These are phyloP conservation scores for Dendroctonus valens DNA, from an alignment of 1,140 invertebrate genomes.

Conservation along the genomic window DNA sequence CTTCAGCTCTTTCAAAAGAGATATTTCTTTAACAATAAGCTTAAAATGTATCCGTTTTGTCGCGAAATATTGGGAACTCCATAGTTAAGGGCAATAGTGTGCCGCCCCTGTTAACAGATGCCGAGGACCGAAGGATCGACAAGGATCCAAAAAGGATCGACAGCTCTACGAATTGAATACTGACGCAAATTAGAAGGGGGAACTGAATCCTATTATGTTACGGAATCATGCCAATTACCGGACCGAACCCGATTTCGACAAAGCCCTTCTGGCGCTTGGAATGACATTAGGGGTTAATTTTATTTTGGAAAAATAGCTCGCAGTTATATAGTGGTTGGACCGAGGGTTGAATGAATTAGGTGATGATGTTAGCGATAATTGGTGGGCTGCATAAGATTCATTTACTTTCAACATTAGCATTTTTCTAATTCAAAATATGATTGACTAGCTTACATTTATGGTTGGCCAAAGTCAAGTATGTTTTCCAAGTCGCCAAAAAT, in stretches of 20 bases:
- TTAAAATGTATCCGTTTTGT: too few relatives aligned
- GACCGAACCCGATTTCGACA: constrained; percentile 22
- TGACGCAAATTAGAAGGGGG: constrained; percentile 24
- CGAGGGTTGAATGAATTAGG: constrained; percentile 8
- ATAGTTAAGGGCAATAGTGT: too few relatives aligned
- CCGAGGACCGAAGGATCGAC: constrained; percentile 17
- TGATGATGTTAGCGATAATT: neutral
- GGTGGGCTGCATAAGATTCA: too few relatives aligned
- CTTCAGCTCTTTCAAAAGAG: too few relatives aligned
- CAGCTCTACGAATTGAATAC: constrained; percentile 24
- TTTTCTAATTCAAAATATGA: too few relatives aligned
- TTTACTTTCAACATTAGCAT: too few relatives aligned
- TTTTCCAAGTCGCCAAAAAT: too few relatives aligned
- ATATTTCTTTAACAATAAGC: too few relatives aligned
- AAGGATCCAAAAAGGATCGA: constrained; percentile 17
- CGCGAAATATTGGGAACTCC: too few relatives aligned
- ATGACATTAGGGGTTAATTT: constrained; percentile 25
- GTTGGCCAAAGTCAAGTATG: too few relatives aligned
- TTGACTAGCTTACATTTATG: too few relatives aligned
- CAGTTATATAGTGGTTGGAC: constrained; percentile 16
- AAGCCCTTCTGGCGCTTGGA: constrained; percentile 19
- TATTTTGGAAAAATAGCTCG: constrained; percentile 23
- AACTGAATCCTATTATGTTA: constrained; percentile 23
- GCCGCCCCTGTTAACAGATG: constrained; percentile 1
- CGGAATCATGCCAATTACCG: constrained; percentile 25